Evolutionary conservation across 2,797 vertebrate species (phyloP), one percentile per base, ranked within the genome.

Genomic region (Adelosebastes latens): DNA sequence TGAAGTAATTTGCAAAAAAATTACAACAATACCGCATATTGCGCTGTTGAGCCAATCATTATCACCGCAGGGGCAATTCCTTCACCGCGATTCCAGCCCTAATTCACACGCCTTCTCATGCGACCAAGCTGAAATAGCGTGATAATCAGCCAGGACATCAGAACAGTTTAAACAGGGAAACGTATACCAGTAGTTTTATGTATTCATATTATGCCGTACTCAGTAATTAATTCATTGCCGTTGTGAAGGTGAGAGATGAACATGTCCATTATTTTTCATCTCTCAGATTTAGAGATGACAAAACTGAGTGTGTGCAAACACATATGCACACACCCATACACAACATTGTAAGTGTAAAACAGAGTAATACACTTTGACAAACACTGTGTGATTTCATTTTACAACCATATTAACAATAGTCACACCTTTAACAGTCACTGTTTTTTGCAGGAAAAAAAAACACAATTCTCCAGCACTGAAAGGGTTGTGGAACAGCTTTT

Each of bases 401-500:
- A 84, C 80, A 74, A 75, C 74, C 72, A 56, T 66, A 86, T 80
- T 85, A 91, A 91, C 85, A 88, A 88, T 85, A 83, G 86, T 93
- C 87, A 72, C 87, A 91, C 88, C 79, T 88, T 88, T 59, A 86
- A 81, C 68, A 80, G 73, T 66, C 83, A 56, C 69, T 75, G 68
- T 75, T 64, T 82, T 88, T 69, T 64, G 20, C 76, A 82, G 60
- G 64, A 27, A 9, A 68, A 22, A 46, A 59, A 55, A 53, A 60
- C 18, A 61, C 16, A 52, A 65, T 31, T 31, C 29, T 87, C 87
- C 87, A 90, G 90, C 84, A 87, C 53, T 77, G 83, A 92, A 91
- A 91, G 90, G 88, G 91, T 94, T 84, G 80, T 71, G 67, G 82
- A 90, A 80, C 87, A 92, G 88, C 83, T 91, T 93, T 52, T 91